Evolutionary conservation across 2,113 vertebrate genomes (phyloP).

Genomic region (Anarrhichthys ocellatus): DNA sequence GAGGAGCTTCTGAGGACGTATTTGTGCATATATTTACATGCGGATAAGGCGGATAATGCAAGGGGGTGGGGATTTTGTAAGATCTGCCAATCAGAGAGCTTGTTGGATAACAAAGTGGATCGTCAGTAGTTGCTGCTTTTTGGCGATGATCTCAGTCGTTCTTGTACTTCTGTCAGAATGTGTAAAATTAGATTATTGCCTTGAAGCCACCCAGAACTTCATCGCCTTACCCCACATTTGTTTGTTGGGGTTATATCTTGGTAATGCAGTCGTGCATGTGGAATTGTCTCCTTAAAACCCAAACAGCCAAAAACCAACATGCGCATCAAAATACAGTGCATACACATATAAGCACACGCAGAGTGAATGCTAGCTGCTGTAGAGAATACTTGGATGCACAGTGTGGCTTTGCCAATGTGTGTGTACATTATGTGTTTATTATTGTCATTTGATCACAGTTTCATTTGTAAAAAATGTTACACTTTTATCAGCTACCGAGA

Average conservation of each 20-base stretch:
- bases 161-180: conserved; percentile 40
- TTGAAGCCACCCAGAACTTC: conserved; percentile 30
- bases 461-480: not conserved
- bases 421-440: not conserved
- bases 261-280: conserved; percentile 26
- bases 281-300: conserved; percentile 13
- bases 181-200: conserved; percentile 52
- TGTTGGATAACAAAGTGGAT: conserved; percentile 45
- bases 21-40: conserved; percentile 54
- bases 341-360: conserved; percentile 1
- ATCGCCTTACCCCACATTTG: conserved; percentile 12
- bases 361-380: not conserved
- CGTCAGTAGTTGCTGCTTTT: conserved; percentile 34
- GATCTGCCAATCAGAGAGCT: conserved; percentile 54
- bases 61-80: conserved; percentile 30
- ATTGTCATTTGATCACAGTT: not conserved
- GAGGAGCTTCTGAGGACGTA: conserved; percentile 51
- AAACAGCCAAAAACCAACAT: conserved; percentile 29
- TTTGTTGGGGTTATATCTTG: conserved; percentile 42
- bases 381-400: not conserved
- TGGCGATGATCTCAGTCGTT: conserved; percentile 29
- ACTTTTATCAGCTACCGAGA: not conserved
- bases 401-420: not conserved
- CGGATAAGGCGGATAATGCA: conserved; percentile 32
- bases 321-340: not conserved